Evolutionary conservation across 2,113 vertebrate genomes (phyloP), one percentile per base, ranked within the genome.

Genomic region (Dasyornis broadbenti): DNA sequence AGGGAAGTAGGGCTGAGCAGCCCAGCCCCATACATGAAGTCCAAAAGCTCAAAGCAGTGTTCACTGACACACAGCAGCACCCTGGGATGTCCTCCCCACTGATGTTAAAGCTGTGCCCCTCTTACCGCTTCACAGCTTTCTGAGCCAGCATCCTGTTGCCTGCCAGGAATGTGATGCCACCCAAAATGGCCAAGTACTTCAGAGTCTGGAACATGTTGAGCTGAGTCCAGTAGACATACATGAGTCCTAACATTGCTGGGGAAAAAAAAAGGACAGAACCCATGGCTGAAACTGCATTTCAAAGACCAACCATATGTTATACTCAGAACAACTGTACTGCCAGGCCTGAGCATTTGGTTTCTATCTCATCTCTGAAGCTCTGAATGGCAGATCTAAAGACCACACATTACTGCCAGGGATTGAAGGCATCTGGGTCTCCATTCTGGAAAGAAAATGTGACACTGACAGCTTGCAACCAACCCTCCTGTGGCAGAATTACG

Each of bases 161-260:
- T 61, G 99, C 99, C 56, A 99, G 98, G 98, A 99, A 99, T 4
- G 99, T 99, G 86, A 99, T 82, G 11, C 98, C 98, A 47, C 99
- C 99, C 52, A 99, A 97, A 96, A 99, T 98, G 71, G 99, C 99
- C 97, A 99, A 98, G 97, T 99, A 99, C 97, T 99, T 99, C 91
- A 99, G 97, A 26, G 99, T 99, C 98, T 99, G 99, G 98, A 99
- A 99, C 99, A 99, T 99, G 98, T 99, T 98, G 87, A 99, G 98
- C 63, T 99, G 99, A 94, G 99, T 99, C 99, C 99, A 99, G 97
- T 99, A 99, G 79, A 99, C 97, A 37, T 99, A 99, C 99, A 99
- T 99, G 81, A 99, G 98, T 52, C 99, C 99, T 95, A 99, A 96
- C 98, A 99, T 98, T 26, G 99, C 99, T 99, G 96, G 33, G 95